Percentiles rank a stretch among this genome's conserved stretches.
phyloP scores from a whole-genome alignment of 2,888 invertebrate genomes.

The Rhabditophanes sp. region DNA sequence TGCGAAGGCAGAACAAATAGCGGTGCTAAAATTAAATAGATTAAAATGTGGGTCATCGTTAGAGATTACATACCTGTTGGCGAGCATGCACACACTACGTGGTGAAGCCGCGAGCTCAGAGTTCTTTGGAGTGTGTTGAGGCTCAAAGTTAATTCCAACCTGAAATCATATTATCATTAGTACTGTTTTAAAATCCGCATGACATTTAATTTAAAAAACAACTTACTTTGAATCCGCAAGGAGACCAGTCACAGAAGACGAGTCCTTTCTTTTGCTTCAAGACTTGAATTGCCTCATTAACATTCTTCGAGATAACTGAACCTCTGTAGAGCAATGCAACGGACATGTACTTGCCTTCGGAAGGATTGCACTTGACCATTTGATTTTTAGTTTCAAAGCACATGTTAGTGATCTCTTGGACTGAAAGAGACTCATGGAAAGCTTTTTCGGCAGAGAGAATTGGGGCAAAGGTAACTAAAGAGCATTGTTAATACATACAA shows the following conservation, averaged over 20 bases:
- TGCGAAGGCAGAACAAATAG: constrained; percentile 72
- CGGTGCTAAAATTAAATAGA: constrained; percentile 62
- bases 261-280: constrained; percentile 40
- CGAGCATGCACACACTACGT: constrained; percentile 69
- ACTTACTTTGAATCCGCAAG: no score
- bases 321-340: constrained; percentile 49
- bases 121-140: constrained; percentile 67
- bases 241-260: constrained; percentile 41
- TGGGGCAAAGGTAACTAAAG: constrained; percentile 51
- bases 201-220: no score
- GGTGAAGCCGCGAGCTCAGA: constrained; percentile 59
- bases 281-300: constrained; percentile 38
- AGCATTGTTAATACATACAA: no score
- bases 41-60: no score
- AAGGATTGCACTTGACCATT: constrained; percentile 51
- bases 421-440: constrained; percentile 51
- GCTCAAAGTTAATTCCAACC: constrained; percentile 43
- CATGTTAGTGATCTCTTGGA: constrained; percentile 66
- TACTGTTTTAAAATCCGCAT: no score
- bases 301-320: constrained; percentile 42
- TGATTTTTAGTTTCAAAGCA: constrained; percentile 64
- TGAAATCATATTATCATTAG: no score
- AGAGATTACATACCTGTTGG: constrained; percentile 57
- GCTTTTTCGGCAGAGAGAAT: constrained; percentile 44
- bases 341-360: constrained; percentile 56